A percentile compares a stretch with the other conserved stretches of the same genome.
Conservation (phyloP, 2,888 invertebrate genomes). For the Barypeithes pellucidus region DNA sequence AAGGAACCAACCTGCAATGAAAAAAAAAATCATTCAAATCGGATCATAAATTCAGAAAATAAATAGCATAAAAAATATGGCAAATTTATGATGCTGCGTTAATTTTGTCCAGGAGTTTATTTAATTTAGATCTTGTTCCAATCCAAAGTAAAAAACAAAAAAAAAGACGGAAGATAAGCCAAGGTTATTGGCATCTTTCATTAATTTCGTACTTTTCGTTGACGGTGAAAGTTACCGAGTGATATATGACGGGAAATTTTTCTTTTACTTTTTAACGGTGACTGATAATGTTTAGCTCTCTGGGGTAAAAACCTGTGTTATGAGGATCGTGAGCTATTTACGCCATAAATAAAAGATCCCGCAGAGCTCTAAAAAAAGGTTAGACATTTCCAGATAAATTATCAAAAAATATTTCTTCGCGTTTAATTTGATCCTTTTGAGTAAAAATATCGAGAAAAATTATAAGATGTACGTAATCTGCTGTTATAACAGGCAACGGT, state of each 20-base stretch:
- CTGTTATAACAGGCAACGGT: too few species aligned
- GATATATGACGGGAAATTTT: constrained; percentile 50
- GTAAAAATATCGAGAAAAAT: too few species aligned
- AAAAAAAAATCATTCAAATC: too few species aligned
- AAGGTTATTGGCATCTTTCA: constrained; percentile 47
- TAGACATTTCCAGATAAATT: constrained; percentile 23
- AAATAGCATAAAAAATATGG: too few species aligned
- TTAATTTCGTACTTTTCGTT: constrained; percentile 47
- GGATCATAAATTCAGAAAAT: too few species aligned
- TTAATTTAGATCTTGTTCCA: not conserved
- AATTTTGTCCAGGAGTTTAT: not conserved
- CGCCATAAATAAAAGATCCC: constrained; percentile 33
- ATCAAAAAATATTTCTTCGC: not conserved
- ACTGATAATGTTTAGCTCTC: constrained; percentile 50
- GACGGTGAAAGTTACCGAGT: constrained; percentile 50
- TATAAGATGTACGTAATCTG: too few species aligned
- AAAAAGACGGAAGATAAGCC: constrained; percentile 46
- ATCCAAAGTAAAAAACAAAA: constrained; percentile 23
- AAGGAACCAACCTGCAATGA: too few species aligned
- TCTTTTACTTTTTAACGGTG: constrained; percentile 46
- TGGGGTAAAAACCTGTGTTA: constrained; percentile 44
- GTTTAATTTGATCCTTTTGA: not conserved
- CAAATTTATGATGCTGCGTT: too few species aligned
- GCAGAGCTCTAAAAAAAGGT: constrained; percentile 5
- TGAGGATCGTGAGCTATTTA: constrained; percentile 33